A percentile compares a stretch with the other conserved stretches of the same genome.
Conservation (phyloP, 1,140 invertebrate species). For the Drosophila jambulina region DNA sequence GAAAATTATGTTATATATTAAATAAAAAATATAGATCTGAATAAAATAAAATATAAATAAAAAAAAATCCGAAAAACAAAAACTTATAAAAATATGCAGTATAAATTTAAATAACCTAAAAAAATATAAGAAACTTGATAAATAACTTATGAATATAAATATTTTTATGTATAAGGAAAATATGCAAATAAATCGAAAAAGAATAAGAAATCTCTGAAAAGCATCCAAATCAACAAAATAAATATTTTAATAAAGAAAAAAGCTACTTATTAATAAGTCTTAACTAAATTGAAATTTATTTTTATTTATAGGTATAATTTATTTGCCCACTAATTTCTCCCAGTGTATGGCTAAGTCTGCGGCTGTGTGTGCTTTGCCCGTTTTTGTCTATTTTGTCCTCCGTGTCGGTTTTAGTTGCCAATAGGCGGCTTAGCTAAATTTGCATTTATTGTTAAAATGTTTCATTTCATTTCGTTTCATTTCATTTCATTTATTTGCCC, state of each 20-base stretch:
- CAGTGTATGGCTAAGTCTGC: not conserved
- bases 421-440: conserved; percentile 79
- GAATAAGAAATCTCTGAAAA: too few species aligned
- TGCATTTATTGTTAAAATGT: conserved; percentile 83
- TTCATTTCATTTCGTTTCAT: conserved; percentile 81
- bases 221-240: not conserved
- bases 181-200: too few species aligned
- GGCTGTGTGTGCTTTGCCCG: conserved; percentile 23
- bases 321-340: not conserved
- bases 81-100: not conserved
- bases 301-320: too few species aligned
- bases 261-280: too few species aligned
- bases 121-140: too few species aligned
- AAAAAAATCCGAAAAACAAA: too few species aligned
- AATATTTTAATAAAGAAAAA: not conserved
- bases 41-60: too few species aligned
- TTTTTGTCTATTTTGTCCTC: conserved; percentile 66
- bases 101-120: too few species aligned
- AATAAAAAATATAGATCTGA: too few species aligned
- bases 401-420: conserved; percentile 62
- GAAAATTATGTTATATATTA: too few species aligned
- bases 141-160: too few species aligned
- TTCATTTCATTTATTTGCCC: conserved; percentile 77
- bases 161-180: too few species aligned
- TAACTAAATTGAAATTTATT: not conserved